These are phyloP conservation scores for Raphicerus campestris DNA, from an alignment of 2,113 vertebrate species.

Conservation along the genomic window DNA sequence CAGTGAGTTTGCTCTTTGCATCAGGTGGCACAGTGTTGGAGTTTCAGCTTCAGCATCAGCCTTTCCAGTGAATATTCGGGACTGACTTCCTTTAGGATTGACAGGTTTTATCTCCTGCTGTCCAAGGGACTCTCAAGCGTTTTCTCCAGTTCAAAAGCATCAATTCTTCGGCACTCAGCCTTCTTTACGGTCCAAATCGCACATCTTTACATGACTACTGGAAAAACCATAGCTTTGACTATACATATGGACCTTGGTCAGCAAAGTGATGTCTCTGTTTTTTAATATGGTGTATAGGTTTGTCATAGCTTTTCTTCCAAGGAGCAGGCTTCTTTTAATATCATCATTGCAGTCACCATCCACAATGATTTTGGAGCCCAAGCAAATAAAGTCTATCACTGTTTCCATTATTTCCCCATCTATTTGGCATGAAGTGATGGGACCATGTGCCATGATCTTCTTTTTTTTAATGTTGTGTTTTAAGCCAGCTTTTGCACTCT, in stretches of 20 bases:
- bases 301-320: neutral
- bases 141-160: neutral
- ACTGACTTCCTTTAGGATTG: neutral
- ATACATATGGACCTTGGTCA: rapidly evolving
- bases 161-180: rapidly evolving
- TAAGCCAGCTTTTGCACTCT: neutral
- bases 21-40: neutral
- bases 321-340: neutral
- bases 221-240: neutral
- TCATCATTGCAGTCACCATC: neutral
- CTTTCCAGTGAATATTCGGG: neutral
- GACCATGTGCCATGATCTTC: neutral
- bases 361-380: neutral
- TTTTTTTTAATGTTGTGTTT: neutral
- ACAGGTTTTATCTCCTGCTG: neutral
- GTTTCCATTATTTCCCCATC: neutral
- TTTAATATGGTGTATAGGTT: neutral
- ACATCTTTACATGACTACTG: neutral
- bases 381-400: neutral
- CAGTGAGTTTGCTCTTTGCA: neutral
- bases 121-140: neutral
- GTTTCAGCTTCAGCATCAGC: neutral
- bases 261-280: neutral
- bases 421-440: neutral
- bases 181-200: neutral